Evolutionary conservation across 2,888 invertebrate genomes (phyloP).

Genomic region (Tenthredo notha): DNA sequence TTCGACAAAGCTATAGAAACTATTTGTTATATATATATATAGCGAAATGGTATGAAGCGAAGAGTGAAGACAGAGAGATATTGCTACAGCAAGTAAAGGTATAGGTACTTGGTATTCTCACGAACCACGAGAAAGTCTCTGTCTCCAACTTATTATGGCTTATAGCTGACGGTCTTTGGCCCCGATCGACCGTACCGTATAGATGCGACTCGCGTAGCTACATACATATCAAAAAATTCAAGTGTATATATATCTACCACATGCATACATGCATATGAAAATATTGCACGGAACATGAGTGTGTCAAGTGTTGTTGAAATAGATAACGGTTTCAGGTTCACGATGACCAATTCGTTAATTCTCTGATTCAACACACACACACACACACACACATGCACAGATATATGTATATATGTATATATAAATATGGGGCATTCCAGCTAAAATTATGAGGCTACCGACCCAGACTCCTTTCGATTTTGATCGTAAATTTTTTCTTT

Average conservation of each 20-base stretch:
- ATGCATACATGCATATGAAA: neutral
- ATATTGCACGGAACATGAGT: slow-evolving; percentile 10
- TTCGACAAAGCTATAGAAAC: neutral
- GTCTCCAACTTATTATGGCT: slow-evolving; percentile 37
- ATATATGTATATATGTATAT: no score
- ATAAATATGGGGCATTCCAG: no score
- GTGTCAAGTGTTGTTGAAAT: slow-evolving; percentile 11
- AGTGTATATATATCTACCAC: neutral
- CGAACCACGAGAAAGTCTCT: slow-evolving; percentile 50
- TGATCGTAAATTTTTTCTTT: no score
- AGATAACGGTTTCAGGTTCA: neutral
- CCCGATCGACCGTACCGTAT: slow-evolving; percentile 28
- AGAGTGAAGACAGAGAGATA: slow-evolving; percentile 5
- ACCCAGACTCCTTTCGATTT: no score
- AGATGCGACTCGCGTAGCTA: slow-evolving; percentile 13
- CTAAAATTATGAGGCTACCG: no score
- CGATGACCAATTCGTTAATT: neutral
- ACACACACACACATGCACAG: neutral
- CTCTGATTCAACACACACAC: neutral
- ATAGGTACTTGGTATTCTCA: slow-evolving; percentile 44
- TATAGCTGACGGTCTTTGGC: slow-evolving; percentile 45
- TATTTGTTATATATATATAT: neutral
- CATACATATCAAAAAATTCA: neutral
- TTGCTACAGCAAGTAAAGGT: slow-evolving; percentile 8
- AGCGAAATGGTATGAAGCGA: neutral